Conservation (phyloP, 2,888 invertebrate genomes). For the Acronicta aceris region DNA sequence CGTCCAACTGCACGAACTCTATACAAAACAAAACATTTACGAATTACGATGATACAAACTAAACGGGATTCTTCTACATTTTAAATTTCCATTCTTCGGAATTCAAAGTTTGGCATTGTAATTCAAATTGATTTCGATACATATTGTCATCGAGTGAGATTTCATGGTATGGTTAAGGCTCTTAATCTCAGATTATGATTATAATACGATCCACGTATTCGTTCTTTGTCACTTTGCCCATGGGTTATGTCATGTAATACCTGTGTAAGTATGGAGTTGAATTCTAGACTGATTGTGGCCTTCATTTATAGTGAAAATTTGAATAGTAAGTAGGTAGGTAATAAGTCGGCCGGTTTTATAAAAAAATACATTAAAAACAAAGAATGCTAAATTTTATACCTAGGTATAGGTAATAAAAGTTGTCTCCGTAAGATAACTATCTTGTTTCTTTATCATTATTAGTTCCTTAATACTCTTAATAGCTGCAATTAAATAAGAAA, state of each 20-base stretch:
- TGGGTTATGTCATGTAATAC: conserved; percentile 44
- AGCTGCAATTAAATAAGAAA: conserved; percentile 37
- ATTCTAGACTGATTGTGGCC: conserved; percentile 32
- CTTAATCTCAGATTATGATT: conserved; percentile 67
- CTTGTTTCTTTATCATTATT: conserved; percentile 21
- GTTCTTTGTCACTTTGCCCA: conserved; percentile 54
- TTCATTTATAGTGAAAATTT: conserved; percentile 33
- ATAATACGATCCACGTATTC: conserved; percentile 66
- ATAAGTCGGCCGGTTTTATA: conserved; percentile 1
- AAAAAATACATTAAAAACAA: too few species aligned
- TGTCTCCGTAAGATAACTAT: background rate
- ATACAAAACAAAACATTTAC: conserved; percentile 61
- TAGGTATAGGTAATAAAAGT: too few species aligned
- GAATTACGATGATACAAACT: conserved; percentile 30
- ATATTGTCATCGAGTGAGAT: conserved; percentile 65
- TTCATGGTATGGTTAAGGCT: conserved; percentile 66
- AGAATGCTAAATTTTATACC: too few species aligned
- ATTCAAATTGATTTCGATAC: conserved; percentile 67
- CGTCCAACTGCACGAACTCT: conserved; percentile 46
- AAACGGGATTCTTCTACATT: conserved; percentile 60
- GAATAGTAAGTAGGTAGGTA: too few species aligned
- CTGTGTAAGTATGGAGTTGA: conserved; percentile 35
- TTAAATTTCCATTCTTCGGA: conserved; percentile 64
- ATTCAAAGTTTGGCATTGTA: conserved; percentile 65
- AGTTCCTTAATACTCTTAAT: conserved; percentile 11